These are phyloP conservation scores for Tethya wilhelma DNA, from an alignment of 37 sponge, comb jelly and placozoan species.

Conservation along the genomic window DNA sequence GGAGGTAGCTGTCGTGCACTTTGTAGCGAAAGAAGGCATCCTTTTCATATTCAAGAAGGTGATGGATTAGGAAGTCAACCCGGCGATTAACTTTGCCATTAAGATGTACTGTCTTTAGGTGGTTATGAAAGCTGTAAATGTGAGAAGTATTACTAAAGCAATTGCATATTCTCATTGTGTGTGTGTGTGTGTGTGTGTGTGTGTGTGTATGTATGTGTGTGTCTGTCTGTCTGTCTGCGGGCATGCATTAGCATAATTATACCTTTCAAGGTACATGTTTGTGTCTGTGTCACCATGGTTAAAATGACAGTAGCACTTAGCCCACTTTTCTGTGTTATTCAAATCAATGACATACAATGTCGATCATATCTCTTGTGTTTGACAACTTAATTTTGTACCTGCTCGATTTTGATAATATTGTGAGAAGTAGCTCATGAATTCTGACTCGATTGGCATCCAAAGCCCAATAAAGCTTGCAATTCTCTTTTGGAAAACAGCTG, in stretches of 20 bases:
- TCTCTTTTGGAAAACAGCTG: constrained; percentile 8
- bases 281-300: constrained; percentile 36
- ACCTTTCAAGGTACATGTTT: constrained; percentile 33
- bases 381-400: too few relatives aligned
- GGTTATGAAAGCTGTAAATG: constrained; percentile 32
- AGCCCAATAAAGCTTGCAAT: not conserved
- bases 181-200: too few relatives aligned
- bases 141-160: too few relatives aligned
- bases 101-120: constrained; percentile 25
- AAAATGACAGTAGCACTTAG: constrained; percentile 27
- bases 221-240: not conserved
- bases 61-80: constrained; percentile 24
- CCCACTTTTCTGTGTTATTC: constrained; percentile 51
- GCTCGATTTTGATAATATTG: constrained; percentile 12
- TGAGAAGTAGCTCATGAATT: constrained; percentile 26
- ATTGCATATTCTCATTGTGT: too few relatives aligned
- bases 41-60: constrained; percentile 28
- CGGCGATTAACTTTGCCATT: constrained; percentile 47
- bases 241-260: not conserved
- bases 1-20: not conserved
- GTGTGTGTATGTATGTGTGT: not conserved
- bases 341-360: too few relatives aligned
- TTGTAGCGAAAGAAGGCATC: constrained; percentile 38
- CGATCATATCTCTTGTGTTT: too few relatives aligned
- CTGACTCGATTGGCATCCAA: constrained; percentile 6